A percentile compares a stretch with the other conserved stretches of the same genome.
phyloP scores from a whole-genome alignment of 2,797 vertebrate species.

The Notolepis coatsorum region DNA sequence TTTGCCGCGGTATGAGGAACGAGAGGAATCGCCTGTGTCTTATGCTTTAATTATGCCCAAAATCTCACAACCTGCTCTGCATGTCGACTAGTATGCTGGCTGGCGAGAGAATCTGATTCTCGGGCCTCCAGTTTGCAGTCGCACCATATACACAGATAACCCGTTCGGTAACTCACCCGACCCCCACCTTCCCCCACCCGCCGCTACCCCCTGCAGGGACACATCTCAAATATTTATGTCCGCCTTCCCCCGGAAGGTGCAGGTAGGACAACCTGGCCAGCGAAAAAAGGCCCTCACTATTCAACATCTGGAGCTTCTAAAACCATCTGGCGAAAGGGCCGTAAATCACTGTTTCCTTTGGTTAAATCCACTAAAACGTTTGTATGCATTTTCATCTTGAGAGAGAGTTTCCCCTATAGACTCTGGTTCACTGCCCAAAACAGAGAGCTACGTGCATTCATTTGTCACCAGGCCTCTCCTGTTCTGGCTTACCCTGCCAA shows the following conservation, averaged over 20 bases:
- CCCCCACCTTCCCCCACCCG: no score
- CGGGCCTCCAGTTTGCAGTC: slow-evolving; percentile 14
- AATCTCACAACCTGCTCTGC: not conserved
- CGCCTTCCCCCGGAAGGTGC: slow-evolving; percentile 68
- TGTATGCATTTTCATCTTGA: slow-evolving; percentile 82
- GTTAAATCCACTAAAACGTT: slow-evolving; percentile 71
- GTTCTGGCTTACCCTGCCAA: slow-evolving; percentile 7
- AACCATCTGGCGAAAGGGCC: slow-evolving; percentile 82
- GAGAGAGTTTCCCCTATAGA: slow-evolving; percentile 36
- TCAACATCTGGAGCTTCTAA: slow-evolving; percentile 73
- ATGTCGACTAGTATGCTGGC: not conserved
- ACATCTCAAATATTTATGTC: slow-evolving; percentile 74
- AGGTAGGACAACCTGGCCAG: slow-evolving; percentile 74
- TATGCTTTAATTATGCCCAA: not conserved
- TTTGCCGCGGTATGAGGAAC: not conserved
- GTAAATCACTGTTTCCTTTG: slow-evolving; percentile 81
- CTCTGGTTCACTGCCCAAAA: slow-evolving; percentile 15
- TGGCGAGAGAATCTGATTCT: slow-evolving; percentile 36
- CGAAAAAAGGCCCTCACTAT: slow-evolving; percentile 63
- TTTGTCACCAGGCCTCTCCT: slow-evolving; percentile 14
- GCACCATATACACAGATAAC: not conserved
- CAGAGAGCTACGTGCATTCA: slow-evolving; percentile 5
- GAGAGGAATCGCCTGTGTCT: not conserved
- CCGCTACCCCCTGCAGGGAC: slow-evolving; percentile 14
- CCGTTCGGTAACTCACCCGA: not conserved